phyloP scores from a whole-genome alignment of 2,888 invertebrate species.

The Drosophila heteroneura region DNA sequence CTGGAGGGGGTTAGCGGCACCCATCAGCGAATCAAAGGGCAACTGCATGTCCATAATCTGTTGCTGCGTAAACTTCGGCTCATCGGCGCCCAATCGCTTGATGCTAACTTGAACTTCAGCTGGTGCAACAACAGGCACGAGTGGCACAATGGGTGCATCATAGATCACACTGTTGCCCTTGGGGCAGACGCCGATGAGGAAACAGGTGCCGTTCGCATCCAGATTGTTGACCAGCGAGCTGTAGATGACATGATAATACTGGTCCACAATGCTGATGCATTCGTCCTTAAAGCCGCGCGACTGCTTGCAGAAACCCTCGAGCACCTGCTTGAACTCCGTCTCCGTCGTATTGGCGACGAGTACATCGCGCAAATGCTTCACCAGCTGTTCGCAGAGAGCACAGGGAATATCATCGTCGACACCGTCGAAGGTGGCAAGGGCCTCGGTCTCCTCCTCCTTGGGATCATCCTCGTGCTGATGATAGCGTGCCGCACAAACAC shows the following conservation, averaged over 20 bases:
- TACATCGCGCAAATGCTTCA: conserved; percentile 91
- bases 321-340: conserved; percentile 91
- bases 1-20: conserved; percentile 78
- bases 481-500: conserved; percentile 89
- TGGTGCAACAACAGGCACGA: conserved; percentile 87
- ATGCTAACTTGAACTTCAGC: conserved; percentile 84
- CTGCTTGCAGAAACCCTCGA: conserved; percentile 93
- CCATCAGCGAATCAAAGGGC: conserved; percentile 86
- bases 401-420: conserved; percentile 90
- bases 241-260: conserved; percentile 92
- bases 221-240: conserved; percentile 89
- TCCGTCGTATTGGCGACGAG: conserved; percentile 94
- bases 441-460: conserved; percentile 72
- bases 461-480: conserved; percentile 88
- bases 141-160: conserved; percentile 87
- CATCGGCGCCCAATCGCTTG: conserved; percentile 79
- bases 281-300: conserved; percentile 90
- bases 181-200: conserved; percentile 87
- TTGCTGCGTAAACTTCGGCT: conserved; percentile 81
- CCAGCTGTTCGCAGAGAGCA: conserved; percentile 93
- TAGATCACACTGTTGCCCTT: conserved; percentile 63
- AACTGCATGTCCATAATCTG: conserved; percentile 85
- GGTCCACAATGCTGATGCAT: conserved; percentile 91
- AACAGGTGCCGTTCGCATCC: conserved; percentile 90
- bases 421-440: conserved; percentile 86